Evolutionary conservation across 2,113 vertebrate species (phyloP), one percentile per base, ranked within the genome.

Genomic region (Buteo buteo): DNA sequence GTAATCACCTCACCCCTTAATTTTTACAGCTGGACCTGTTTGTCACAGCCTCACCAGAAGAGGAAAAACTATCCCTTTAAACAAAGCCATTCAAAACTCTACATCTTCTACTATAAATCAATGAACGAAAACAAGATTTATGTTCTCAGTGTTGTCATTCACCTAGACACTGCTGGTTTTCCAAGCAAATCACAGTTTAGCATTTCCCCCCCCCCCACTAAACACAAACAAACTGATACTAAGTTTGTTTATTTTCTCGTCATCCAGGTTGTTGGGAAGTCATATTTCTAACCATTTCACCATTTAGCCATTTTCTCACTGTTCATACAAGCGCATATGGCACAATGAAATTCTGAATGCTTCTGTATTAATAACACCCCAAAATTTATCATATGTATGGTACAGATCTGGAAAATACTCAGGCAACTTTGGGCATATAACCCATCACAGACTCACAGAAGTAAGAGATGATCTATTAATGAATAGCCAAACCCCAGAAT

Each of bases 21-120:
- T 94, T 95, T 79, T 80, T 73, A 84, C 93, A 95, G 91, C 96
- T 97, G 95, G 96, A 49, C 66, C 88, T 69, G 74, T 89, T 96
- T 87, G 95, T 93, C 95, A 82, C 58, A 62, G n/a, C 81, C 94
- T 34, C 57, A 54, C 50, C 49, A 76, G 77, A 47, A 85, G 67
- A 83, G 81, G 86, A 44, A 87, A 94, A 95, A 42, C 40, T 57
- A 38, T 66, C 93, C 58, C 93, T 95, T 86, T 74, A 72, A 93
- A 79, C 62, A 92, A 92, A 97, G 84, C 74, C 65, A 66, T 76
- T 61, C 82, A 38, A 78, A 87, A 80, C 70, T 45, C 84, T 8
- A 66, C 69, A 16, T 91, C 96, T 96, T 42, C 95, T 42, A 55
- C 71, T 50, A 22, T 34, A 96, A 94, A 86, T 45, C 92, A 96